These are phyloP conservation scores for Chymomyza procnemis DNA, from an alignment of 2,888 invertebrate genomes.

Conservation along the genomic window DNA sequence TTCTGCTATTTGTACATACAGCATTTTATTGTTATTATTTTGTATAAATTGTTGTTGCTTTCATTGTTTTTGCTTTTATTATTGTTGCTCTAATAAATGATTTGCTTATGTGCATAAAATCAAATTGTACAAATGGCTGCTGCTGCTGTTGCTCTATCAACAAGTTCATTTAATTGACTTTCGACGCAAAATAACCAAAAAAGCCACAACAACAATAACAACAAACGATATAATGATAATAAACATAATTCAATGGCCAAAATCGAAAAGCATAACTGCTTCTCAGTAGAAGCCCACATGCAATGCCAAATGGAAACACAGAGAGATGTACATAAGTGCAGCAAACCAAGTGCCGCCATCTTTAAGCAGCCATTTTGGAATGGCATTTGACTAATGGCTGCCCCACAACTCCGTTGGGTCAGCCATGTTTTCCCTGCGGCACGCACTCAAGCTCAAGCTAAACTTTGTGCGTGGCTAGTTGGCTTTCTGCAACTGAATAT, in stretches of 20 bases:
- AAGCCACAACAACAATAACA: slow-evolving; percentile 60
- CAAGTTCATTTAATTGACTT: slow-evolving; percentile 65
- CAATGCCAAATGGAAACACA: too few species aligned
- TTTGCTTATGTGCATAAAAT: slow-evolving; percentile 32
- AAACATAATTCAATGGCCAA: slow-evolving; percentile 37
- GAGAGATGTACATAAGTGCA: background rate
- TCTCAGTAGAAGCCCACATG: too few species aligned
- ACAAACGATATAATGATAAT: slow-evolving; percentile 59
- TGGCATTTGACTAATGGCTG: slow-evolving; percentile 65
- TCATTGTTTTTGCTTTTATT: too few species aligned
- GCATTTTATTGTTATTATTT: background rate
- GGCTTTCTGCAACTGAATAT: slow-evolving; percentile 50
- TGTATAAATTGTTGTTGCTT: background rate
- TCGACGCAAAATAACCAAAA: slow-evolving; percentile 35
- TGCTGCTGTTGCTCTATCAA: background rate
- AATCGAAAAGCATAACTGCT: slow-evolving; percentile 18
- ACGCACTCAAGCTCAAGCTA: background rate
- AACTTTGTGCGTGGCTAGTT: background rate
- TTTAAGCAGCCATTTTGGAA: slow-evolving; percentile 32
- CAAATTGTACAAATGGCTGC: slow-evolving; percentile 52
- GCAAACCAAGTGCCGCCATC: background rate
- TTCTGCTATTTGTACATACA: background rate
- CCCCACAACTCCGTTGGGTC: background rate
- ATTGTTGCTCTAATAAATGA: too few species aligned
- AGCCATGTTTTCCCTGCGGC: background rate